phyloP scores from a whole-genome alignment of 2,888 invertebrate genomes.

The Macaria notata region DNA sequence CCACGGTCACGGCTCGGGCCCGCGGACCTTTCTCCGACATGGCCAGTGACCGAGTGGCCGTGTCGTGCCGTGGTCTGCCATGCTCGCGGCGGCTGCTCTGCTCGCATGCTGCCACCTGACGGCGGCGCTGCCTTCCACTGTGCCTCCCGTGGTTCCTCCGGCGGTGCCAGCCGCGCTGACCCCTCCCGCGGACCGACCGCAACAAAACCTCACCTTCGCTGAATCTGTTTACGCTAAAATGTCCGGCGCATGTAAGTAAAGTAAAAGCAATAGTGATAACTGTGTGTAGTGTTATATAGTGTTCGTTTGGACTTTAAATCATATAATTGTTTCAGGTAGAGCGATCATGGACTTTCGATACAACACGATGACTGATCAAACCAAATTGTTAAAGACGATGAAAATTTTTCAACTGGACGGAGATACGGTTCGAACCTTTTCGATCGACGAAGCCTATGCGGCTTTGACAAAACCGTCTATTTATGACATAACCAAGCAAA shows the following conservation, averaged over 20 bases:
- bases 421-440: constrained; percentile 50
- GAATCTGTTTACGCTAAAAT: constrained; percentile 68
- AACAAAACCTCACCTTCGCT: constrained; percentile 59
- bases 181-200: constrained; percentile 6
- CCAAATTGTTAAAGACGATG: constrained; percentile 63
- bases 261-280: constrained; percentile 34
- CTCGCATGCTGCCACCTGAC: constrained; percentile 43
- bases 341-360: constrained; percentile 70
- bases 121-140: constrained; percentile 35
- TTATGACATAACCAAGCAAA: constrained; percentile 72
- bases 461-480: constrained; percentile 56
- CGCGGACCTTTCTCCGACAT: constrained; percentile 70
- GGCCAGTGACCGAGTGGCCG: constrained; percentile 77
- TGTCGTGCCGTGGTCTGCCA: constrained; percentile 63
- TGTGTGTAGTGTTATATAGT: too few species aligned
- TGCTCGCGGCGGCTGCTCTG: constrained; percentile 45
- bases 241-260: constrained; percentile 75
- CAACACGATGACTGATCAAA: constrained; percentile 54
- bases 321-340: constrained; percentile 58
- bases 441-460: constrained; percentile 63
- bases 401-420: constrained; percentile 64
- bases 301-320: not conserved
- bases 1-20: constrained; percentile 45
- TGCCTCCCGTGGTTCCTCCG: constrained; percentile 17
- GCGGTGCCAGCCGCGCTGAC: too few species aligned